Evolutionary conservation across 1,140 invertebrate species (phyloP).

Genomic region (Dinothrombium tinctorium): DNA sequence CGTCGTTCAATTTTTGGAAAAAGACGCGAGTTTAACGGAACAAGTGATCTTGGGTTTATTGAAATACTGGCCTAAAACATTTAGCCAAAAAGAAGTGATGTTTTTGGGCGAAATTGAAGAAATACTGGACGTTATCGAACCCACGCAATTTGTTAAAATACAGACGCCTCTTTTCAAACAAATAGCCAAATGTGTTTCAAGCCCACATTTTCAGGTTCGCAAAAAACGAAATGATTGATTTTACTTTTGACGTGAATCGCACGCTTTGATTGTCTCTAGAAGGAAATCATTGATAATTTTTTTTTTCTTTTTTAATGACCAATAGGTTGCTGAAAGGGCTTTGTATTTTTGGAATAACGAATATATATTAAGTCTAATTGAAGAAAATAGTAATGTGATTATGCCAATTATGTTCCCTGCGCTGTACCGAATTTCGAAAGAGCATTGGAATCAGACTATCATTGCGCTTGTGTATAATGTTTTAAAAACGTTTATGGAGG

Average conservation of each 20-base stretch:
- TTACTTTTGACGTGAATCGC: neutral
- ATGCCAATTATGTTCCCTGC: conserved; percentile 73
- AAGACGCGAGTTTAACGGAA: conserved; percentile 87
- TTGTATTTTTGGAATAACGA: conserved; percentile 99
- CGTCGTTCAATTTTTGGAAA: conserved; percentile 98
- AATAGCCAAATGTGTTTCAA: conserved; percentile 81
- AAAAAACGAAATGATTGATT: neutral
- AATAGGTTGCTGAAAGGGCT: conserved; percentile 78
- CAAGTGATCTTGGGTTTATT: conserved; percentile 61
- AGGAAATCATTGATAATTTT: neutral
- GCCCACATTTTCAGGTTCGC: conserved; percentile 78
- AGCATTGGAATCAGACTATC: conserved; percentile 99
- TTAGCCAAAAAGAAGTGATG: conserved; percentile 93
- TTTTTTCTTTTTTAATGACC: neutral
- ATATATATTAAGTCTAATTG: conserved; percentile 91
- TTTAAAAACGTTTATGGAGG: conserved; percentile 96
- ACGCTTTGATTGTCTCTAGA: neutral
- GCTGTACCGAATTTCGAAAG: conserved; percentile 85
- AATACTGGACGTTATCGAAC: conserved; percentile 88
- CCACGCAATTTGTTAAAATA: conserved; percentile 86
- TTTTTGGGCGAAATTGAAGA: conserved; percentile 88
- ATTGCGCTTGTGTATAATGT: conserved; percentile 98
- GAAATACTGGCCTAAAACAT: conserved; percentile 97
- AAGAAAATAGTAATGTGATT: conserved; percentile 68
- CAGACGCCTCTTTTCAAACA: conserved; percentile 83